Base-by-base conservation (phyloP, 2,113 vertebrate species). In the Campylomormyrus tamandua region DNA sequence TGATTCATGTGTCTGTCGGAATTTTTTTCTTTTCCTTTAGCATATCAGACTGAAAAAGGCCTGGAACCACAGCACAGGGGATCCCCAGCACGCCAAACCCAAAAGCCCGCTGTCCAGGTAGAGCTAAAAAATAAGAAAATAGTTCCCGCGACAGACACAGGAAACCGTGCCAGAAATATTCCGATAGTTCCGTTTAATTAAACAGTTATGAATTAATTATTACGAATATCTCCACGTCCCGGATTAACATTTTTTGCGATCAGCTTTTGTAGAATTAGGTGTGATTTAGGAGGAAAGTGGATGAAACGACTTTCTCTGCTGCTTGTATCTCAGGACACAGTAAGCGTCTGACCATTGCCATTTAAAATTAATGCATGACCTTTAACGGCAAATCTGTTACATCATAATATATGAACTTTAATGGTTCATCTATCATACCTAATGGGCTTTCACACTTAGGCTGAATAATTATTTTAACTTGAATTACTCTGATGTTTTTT, bases 11-110 rank as follows among this genome's bases (percentile, higher is more conserved):
- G 27, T 39, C 31, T 5, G 31, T 39, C 13, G 11, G 66, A 74
- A 27, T 39, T 77, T 77, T 77, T 5, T 39, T 39, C 1, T 39
- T 35, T 42, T 39, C 0, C 11, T 77, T 39, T 39, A 77, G 13
- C 70, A 2, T 17, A 17, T 5, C 35, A 19, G 70, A 77, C 31
- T 77, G n/a, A 13, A 17, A 39, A 77, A 5, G 66, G 4, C 11
- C 70, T 17, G 70, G 45, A 84, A 2, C 19, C 39, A 46, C 17
- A 84, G 3, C 39, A 13, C 7, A 13, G 90, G 90, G 91, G 91
- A 88, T 91, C 91, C 93, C 90, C 89, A 87, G 62, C 89, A 90
- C 89, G 66, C 77, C 77, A 35, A 15, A 35, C 2, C 3, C 27
- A 3, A 24, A 74, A 74, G 13, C 3, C n/a, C 66, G 66, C 66